Conservation (phyloP, 2,797 vertebrate species). For the Muscicapa striata region DNA sequence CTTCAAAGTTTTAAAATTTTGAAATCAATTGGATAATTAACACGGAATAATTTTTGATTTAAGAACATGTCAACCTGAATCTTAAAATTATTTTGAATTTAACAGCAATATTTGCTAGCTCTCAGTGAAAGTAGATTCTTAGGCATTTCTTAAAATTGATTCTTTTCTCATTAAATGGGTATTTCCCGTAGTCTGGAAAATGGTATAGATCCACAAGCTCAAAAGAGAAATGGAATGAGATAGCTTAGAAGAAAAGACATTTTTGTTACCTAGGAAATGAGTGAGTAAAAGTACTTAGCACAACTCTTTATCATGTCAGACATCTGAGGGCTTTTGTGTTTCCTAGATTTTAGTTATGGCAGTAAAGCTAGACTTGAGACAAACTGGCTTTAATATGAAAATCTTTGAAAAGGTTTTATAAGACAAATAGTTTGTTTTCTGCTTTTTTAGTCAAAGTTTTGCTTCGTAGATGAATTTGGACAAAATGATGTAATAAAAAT, state of each 20-base stretch:
- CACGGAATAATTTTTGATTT: background rate
- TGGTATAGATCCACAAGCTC: background rate
- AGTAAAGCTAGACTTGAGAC: background rate
- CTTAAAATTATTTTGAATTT: background rate
- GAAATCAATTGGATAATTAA: background rate
- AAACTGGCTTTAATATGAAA: background rate
- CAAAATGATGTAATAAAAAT: background rate
- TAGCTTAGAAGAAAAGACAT: background rate
- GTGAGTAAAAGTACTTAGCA: background rate
- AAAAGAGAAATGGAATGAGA: background rate
- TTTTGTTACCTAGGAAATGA: conserved; percentile 39
- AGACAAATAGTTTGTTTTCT: background rate
- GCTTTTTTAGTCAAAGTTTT: background rate
- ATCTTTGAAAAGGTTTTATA: background rate
- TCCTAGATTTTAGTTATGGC: background rate
- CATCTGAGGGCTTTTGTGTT: conserved; percentile 9
- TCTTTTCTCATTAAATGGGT: background rate
- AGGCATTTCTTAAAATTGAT: background rate
- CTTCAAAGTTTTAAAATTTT: background rate
- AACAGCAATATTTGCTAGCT: background rate
- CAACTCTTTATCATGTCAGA: background rate
- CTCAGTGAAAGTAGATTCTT: background rate
- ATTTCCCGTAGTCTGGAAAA: background rate
- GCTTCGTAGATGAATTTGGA: background rate
- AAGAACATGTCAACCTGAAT: background rate